Percentiles rank a stretch among this genome's conserved stretches.
These are phyloP conservation scores for Nomada fabriciana DNA, from an alignment of 2,888 invertebrate genomes.

Conservation along the genomic window DNA sequence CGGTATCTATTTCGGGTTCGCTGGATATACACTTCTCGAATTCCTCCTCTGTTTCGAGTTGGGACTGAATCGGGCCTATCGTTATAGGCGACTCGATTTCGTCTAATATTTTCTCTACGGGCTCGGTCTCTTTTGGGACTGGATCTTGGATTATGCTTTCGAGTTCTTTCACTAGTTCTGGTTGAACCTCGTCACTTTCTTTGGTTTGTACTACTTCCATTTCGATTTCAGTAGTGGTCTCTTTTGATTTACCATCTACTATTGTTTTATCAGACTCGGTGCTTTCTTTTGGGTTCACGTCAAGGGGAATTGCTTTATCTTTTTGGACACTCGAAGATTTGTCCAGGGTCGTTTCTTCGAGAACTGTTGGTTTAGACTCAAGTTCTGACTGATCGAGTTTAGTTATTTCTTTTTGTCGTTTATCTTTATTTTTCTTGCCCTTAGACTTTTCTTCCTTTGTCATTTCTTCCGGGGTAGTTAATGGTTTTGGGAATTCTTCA, in stretches of 20 bases:
- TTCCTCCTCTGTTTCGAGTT: constrained; percentile 42
- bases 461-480: not conserved
- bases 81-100: constrained; percentile 28
- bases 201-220: not conserved
- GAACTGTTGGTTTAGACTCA: not conserved
- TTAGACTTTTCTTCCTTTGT: constrained; percentile 13
- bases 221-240: not conserved
- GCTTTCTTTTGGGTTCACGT: not conserved
- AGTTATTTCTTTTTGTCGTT: not conserved
- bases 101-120: constrained; percentile 7
- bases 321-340: not conserved
- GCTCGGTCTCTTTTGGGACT: not conserved
- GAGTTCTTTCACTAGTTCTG: constrained; percentile 10
- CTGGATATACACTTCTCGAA: constrained; percentile 45
- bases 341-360: not conserved
- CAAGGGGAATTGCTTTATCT: not conserved
- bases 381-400: not conserved
- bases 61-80: constrained; percentile 28
- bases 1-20: constrained; percentile 44
- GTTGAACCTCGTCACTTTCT: constrained; percentile 11
- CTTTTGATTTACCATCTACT: not conserved
- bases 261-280: not conserved
- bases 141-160: constrained; percentile 13
- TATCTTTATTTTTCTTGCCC: not conserved
- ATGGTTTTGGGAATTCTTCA: not conserved